phyloP scores from a whole-genome alignment of 2,797 vertebrate species.

The Macrochelys suwanniensis region DNA sequence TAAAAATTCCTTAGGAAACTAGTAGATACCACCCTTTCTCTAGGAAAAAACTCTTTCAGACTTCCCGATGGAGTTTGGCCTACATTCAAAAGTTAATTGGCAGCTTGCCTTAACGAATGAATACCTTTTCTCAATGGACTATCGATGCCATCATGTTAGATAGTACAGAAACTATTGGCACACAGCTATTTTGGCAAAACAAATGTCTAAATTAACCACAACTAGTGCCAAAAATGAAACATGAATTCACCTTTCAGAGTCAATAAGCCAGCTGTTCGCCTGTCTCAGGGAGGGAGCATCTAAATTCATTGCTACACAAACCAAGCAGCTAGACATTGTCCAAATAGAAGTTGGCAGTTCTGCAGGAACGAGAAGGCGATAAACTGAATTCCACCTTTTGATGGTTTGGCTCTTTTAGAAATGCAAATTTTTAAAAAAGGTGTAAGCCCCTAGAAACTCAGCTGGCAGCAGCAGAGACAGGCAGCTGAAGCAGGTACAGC shows the following conservation, averaged over 20 bases:
- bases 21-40: background rate
- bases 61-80: background rate
- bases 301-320: background rate
- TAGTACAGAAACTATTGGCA: background rate
- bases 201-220: background rate
- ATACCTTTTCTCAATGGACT: fast-evolving
- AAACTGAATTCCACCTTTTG: background rate
- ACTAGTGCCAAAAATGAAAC: background rate
- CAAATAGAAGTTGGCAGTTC: background rate
- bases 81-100: fast-evolving
- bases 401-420: background rate
- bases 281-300: background rate
- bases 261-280: background rate
- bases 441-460: background rate
- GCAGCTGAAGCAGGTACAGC: background rate
- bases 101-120: background rate
- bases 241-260: fast-evolving
- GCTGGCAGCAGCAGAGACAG: background rate
- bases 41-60: background rate
- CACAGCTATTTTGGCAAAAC: background rate
- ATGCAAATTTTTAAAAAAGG: fast-evolving
- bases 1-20: background rate
- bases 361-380: fast-evolving
- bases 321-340: background rate
- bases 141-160: background rate